Base-by-base conservation (phyloP, 2,888 invertebrate species). In the Lochmaea crataegi region DNA sequence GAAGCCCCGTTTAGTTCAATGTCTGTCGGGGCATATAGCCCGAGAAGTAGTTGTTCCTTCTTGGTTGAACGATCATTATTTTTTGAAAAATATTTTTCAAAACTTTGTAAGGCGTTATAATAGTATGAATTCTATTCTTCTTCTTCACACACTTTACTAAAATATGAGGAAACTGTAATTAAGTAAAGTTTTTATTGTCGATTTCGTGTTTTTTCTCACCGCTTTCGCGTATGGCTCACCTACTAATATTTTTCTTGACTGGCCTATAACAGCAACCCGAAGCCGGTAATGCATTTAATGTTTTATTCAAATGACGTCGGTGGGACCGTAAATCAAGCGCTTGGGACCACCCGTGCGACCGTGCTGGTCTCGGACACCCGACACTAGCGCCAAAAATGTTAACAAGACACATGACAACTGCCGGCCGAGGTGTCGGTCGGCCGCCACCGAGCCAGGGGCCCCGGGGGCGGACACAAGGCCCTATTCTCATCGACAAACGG, bases 311-410 rank as follows among this genome's bases (percentile, higher is more conserved):
- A 85, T 85, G 84, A 85, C 82, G 84, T 83, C 85, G 84, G 85
- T 84, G 84, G 84, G 82, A 83, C 82, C 80, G 86, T 86, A 86
- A 86, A 86, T 86, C 86, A 86, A 83, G 79, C 70, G 63, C 63
- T 53, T 82, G 80, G 80, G 84, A 85, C 85, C 86, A 85, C 85
- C 85, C 85, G 84, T 82, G 83, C 83, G 83, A 82, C 80, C 82
- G 78, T 82, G 80, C 83, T 83, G 81, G 84, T 63, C 84, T 85
- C 83, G 85, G 85, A 85, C 86, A 86, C 85, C 85, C 84, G 84
- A 84, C 79, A 85, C 85, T 84, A 85, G 85, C 86, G 86, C 86
- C 86, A 86, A 86, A 87, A 87, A 86, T 87, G 87, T 87, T 87
- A 87, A 87, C 87, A 87, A 87, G 87, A 86, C 85, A 85, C 85